phyloP scores from a whole-genome alignment of 2,797 vertebrate species.

The Enteromius argenteus region DNA sequence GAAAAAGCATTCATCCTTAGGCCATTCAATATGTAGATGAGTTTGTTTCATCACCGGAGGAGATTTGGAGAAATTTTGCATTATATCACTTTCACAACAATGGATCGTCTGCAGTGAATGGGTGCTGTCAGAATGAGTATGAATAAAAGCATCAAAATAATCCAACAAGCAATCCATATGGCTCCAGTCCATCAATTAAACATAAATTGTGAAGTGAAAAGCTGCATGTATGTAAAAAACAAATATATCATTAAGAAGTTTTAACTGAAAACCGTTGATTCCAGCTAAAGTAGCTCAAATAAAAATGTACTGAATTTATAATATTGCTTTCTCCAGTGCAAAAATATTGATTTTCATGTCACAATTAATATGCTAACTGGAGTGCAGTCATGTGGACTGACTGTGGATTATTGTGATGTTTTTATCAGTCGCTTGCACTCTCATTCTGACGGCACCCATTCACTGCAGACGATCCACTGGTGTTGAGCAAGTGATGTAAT shows the following conservation, averaged over 20 bases:
- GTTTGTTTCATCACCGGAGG: neutral
- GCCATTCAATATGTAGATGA: neutral
- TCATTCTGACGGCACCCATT: neutral
- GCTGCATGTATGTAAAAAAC: neutral
- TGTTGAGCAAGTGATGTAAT: neutral
- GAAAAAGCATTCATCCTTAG: neutral
- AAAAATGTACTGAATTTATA: neutral
- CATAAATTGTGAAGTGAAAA: neutral
- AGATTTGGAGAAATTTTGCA: neutral
- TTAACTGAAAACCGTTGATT: neutral
- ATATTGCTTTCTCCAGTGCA: neutral
- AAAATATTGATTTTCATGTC: neutral
- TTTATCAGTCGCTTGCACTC: neutral
- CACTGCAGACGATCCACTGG: neutral
- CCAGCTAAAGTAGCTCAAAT: neutral
- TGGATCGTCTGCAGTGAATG: neutral
- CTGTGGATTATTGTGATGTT: neutral
- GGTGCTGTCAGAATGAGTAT: neutral
- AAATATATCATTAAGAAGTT: neutral
- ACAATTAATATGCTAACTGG: neutral
- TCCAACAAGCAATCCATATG: neutral
- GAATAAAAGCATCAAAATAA: neutral
- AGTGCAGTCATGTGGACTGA: no score
- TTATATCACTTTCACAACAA: neutral
- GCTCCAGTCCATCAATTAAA: neutral